phyloP scores from a whole-genome alignment of 2,888 invertebrate genomes.

The Pseudoips prasinana region DNA sequence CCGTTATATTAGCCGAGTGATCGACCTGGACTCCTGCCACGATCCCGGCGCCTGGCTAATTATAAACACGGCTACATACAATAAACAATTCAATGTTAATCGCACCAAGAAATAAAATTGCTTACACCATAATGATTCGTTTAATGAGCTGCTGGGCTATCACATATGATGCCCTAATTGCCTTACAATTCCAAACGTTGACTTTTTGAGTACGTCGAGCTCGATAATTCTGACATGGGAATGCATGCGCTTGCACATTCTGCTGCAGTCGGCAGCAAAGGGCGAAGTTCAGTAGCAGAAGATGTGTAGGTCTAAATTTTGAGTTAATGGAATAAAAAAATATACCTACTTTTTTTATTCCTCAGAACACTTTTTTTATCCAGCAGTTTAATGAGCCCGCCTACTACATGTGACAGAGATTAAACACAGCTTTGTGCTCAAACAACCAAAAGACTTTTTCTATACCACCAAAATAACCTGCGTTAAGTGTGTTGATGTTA shows the following conservation, averaged over 20 bases:
- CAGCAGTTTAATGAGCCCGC: conserved; percentile 9
- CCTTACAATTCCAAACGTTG: conserved; percentile 39
- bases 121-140: conserved; percentile 39
- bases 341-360: too few relatives aligned
- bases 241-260: conserved; percentile 1
- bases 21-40: conserved; percentile 78
- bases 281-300: too few relatives aligned
- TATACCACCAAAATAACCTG: conserved; percentile 18
- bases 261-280: not conserved
- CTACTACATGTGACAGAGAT: conserved; percentile 16
- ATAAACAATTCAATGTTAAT: conserved; percentile 61
- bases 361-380: conserved; percentile 17
- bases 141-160: conserved; percentile 44
- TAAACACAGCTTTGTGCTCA: too few relatives aligned
- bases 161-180: conserved; percentile 48
- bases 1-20: conserved; percentile 74
- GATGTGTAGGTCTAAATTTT: too few relatives aligned
- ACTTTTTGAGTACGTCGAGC: conserved; percentile 40
- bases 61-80: conserved; percentile 57
- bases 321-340: too few relatives aligned
- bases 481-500: conserved; percentile 40
- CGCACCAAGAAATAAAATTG: conserved; percentile 53
- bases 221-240: conserved; percentile 33
- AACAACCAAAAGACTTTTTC: conserved; percentile 18
- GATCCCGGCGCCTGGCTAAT: conserved; percentile 66